A percentile compares a stretch with the other conserved stretches of the same genome.
Evolutionary conservation across 2,888 invertebrate species (phyloP).

Genomic region (Ichneumon xanthorius): DNA sequence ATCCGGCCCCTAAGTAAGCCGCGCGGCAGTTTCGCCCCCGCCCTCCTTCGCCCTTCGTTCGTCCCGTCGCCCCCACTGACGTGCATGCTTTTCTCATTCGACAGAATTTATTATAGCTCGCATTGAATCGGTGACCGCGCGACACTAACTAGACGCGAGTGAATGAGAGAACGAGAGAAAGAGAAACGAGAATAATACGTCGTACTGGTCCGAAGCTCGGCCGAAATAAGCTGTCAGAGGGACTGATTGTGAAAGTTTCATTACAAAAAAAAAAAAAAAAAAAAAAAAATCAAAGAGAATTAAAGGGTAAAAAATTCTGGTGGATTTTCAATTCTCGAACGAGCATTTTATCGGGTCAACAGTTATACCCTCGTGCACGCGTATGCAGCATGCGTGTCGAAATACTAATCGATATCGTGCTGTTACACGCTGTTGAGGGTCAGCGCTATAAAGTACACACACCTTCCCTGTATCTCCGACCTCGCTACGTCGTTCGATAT

Average conservation of each 20-base stretch:
- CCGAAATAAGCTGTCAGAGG: slow-evolving; percentile 81
- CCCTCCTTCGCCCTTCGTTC: slow-evolving; percentile 20
- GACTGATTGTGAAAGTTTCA: slow-evolving; percentile 77
- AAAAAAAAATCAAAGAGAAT: slow-evolving; percentile 65
- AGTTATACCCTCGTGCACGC: slow-evolving; percentile 53
- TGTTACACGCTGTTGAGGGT: slow-evolving; percentile 66
- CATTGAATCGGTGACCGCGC: slow-evolving; percentile 48
- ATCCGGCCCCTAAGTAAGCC: slow-evolving; percentile 58
- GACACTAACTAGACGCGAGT: slow-evolving; percentile 58
- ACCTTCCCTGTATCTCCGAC: slow-evolving; percentile 11
- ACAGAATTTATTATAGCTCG: slow-evolving; percentile 65
- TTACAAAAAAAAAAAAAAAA: slow-evolving; percentile 63
- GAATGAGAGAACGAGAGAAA: slow-evolving; percentile 56
- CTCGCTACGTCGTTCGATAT: slow-evolving; percentile 46
- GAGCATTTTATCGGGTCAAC: slow-evolving; percentile 64
- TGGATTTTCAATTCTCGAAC: slow-evolving; percentile 46
- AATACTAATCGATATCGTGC: slow-evolving; percentile 66
- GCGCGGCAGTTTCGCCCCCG: slow-evolving; percentile 30
- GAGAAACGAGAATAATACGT: slow-evolving; percentile 21
- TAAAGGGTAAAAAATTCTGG: slow-evolving; percentile 23
- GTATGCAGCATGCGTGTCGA: slow-evolving; percentile 52
- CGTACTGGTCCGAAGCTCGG: neutral
- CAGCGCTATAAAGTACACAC: slow-evolving; percentile 62
- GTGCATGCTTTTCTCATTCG: slow-evolving; percentile 55
- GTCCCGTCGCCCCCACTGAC: slow-evolving; percentile 19